phyloP scores from a whole-genome alignment of 1,140 invertebrate species.

The Heliconius himera region DNA sequence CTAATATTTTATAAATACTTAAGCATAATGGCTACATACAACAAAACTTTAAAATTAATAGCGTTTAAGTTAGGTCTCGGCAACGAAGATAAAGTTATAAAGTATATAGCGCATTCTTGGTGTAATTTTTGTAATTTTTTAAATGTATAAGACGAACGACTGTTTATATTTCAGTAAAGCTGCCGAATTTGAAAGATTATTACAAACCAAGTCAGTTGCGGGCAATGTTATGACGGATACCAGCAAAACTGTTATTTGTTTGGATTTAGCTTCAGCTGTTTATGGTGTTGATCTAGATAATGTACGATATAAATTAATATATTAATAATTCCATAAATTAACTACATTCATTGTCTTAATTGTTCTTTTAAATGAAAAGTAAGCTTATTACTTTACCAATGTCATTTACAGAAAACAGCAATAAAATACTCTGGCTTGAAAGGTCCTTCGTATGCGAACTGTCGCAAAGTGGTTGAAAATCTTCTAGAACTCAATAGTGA shows the following conservation, averaged over 20 bases:
- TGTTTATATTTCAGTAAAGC: slow-evolving; percentile 64
- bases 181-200: slow-evolving; percentile 66
- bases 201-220: slow-evolving; percentile 60
- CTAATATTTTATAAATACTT: neutral
- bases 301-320: slow-evolving; percentile 45
- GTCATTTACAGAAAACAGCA: slow-evolving; percentile 62
- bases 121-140: neutral
- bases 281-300: slow-evolving; percentile 58
- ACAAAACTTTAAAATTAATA: slow-evolving; percentile 62
- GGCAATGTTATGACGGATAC: slow-evolving; percentile 67
- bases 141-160: neutral
- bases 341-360: too few relatives aligned
- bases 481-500: slow-evolving; percentile 63
- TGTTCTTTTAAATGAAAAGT: neutral
- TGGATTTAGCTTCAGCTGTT: slow-evolving; percentile 62
- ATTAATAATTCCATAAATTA: too few relatives aligned
- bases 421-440: slow-evolving; percentile 71
- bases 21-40: slow-evolving; percentile 50
- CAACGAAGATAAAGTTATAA: slow-evolving; percentile 68
- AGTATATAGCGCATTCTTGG: slow-evolving; percentile 44
- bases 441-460: slow-evolving; percentile 56
- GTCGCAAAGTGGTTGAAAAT: slow-evolving; percentile 64
- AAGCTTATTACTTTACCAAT: neutral
- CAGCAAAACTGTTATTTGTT: slow-evolving; percentile 66
- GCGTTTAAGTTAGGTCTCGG: slow-evolving; percentile 62